Evolutionary conservation across 2,113 vertebrate species (phyloP).

Genomic region (Coturnix japonica): DNA sequence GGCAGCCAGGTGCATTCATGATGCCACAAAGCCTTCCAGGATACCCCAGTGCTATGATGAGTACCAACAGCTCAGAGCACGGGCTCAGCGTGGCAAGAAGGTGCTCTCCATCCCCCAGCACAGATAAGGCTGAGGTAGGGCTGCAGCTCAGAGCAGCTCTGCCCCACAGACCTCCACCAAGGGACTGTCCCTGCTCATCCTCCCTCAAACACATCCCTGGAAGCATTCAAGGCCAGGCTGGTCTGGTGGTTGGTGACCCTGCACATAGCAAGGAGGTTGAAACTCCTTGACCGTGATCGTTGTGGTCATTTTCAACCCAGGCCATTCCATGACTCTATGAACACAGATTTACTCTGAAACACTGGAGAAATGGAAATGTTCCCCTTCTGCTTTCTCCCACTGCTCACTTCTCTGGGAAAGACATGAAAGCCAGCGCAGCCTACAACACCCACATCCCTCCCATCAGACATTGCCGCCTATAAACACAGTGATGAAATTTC

Average conservation of each 20-base stretch:
- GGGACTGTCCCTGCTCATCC: neutral
- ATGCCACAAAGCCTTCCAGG: too few relatives aligned
- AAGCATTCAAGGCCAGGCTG: too few relatives aligned
- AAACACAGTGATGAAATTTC: neutral
- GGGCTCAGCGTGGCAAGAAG: neutral
- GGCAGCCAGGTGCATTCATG: neutral
- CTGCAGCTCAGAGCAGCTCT: neutral
- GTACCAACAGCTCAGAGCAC: neutral
- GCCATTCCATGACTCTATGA: too few relatives aligned
- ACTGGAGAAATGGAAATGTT: neutral
- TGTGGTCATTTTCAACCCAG: too few relatives aligned
- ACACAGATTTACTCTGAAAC: neutral
- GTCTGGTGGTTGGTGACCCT: too few relatives aligned
- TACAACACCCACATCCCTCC: neutral
- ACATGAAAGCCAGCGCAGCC: neutral
- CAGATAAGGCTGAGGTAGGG: too few relatives aligned
- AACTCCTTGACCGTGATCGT: too few relatives aligned
- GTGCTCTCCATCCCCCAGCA: neutral
- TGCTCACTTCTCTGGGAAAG: neutral
- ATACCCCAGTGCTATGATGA: too few relatives aligned
- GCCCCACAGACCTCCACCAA: neutral
- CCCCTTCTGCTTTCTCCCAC: neutral
- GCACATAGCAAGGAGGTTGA: too few relatives aligned
- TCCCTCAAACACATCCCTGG: neutral
- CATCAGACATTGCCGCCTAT: neutral